These are phyloP conservation scores for Cryptocephalus primarius DNA, from an alignment of 2,888 invertebrate genomes.

Conservation along the genomic window DNA sequence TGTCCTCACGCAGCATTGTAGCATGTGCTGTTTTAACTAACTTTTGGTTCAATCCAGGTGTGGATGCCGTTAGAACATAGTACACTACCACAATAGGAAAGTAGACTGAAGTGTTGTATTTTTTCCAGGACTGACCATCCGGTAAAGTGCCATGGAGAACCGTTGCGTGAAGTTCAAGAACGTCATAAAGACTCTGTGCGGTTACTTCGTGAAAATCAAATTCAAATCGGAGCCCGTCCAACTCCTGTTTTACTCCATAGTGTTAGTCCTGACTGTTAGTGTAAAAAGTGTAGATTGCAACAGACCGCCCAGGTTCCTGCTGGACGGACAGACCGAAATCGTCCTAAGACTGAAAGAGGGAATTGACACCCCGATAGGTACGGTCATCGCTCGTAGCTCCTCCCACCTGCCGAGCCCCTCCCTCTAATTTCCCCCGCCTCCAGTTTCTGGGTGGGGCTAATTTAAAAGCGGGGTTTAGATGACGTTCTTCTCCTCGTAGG, in stretches of 20 bases:
- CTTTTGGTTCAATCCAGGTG: too few species aligned
- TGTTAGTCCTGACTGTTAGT: constrained; percentile 14
- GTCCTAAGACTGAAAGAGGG: constrained; percentile 84
- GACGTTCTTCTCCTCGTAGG: constrained; percentile 43
- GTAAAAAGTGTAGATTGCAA: constrained; percentile 41
- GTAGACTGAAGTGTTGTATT: too few species aligned
- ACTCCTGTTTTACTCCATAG: constrained; percentile 7
- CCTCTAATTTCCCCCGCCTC: too few species aligned
- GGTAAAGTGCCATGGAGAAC: constrained; percentile 4
- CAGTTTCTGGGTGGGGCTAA: too few species aligned
- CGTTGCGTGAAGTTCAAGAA: constrained; percentile 13
- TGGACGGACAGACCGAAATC: constrained; percentile 83
- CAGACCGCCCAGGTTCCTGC: constrained; percentile 77
- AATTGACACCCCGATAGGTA: constrained; percentile 73
- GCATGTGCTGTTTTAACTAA: too few species aligned
- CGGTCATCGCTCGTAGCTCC: constrained; percentile 29
- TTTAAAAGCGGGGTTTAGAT: too few species aligned
- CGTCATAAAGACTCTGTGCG: constrained; percentile 21
- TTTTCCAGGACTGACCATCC: not conserved
- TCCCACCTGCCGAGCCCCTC: not conserved
- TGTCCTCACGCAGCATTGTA: too few species aligned
- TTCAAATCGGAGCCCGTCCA: constrained; percentile 16
- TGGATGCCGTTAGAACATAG: too few species aligned
- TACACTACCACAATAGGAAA: too few species aligned
- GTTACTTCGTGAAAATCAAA: constrained; percentile 25